Conservation (phyloP, 2,797 vertebrate species). For the Threskiornis aethiopicus region DNA sequence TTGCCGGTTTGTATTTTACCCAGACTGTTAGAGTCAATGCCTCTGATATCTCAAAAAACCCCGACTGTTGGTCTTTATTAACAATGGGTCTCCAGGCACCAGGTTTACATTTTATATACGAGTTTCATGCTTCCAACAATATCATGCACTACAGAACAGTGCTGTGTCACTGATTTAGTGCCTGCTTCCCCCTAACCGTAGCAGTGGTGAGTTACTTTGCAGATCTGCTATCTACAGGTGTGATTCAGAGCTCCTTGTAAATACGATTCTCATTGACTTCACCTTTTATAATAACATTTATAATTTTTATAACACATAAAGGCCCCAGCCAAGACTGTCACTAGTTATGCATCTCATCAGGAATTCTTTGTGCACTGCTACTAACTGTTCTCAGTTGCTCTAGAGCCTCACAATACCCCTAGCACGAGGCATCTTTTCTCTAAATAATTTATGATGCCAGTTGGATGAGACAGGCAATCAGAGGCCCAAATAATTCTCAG, state of each 20-base stretch:
- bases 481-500: neutral
- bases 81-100: neutral
- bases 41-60: neutral
- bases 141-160: neutral
- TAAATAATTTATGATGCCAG: neutral
- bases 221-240: neutral
- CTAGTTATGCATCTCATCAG: neutral
- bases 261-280: neutral
- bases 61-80: neutral
- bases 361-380: neutral
- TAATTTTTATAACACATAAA: neutral
- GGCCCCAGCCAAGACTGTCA: neutral
- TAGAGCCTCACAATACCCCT: neutral
- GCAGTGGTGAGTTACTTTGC: neutral
- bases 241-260: neutral
- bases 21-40: neutral
- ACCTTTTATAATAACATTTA: neutral
- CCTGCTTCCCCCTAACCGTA: neutral
- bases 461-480: neutral
- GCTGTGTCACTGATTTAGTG: neutral
- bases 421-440: neutral
- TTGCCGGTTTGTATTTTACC: conserved; percentile 36
- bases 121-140: neutral
- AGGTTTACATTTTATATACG: neutral
- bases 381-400: neutral